Evolutionary conservation across 2,888 invertebrate genomes (phyloP), one percentile per base, ranked within the genome.

Genomic region (Drosophila rellima): DNA sequence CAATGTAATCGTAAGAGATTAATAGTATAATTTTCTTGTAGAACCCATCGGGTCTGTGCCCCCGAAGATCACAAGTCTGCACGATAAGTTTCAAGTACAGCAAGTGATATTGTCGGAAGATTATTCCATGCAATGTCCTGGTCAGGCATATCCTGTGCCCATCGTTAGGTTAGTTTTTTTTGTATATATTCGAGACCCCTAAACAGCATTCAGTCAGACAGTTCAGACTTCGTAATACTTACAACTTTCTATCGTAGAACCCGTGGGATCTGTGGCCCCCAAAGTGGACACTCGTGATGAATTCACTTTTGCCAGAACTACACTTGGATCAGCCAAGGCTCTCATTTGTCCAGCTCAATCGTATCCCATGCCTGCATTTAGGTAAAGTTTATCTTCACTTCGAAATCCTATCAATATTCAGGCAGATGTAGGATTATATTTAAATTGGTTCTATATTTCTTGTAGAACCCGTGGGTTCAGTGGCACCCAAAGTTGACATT

Each of bases 81-180:
- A 94, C 80, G 92, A 92, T 35, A 90, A 92, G 64, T 90, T 89
- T 70, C 92, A 92, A 86, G 84, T 90, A 11, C 57, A 91, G 90
- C 94, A 95, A 82, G 83, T 81, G 70, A 92, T 92, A 76, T 81
- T 93, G 82, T 92, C 92, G 59, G 91, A 92, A 78, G 94, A 93
- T 90, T 93, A 95, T 84, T 94, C 95, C 37, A 93, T 96, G 88
- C 93, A 95, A 85, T 96, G 96, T 92, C 96, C 96, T 66, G 95
- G 96, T 11, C 96, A 96, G 92, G 95, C 95, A 39, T 96, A 94
- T 93, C 96, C 96, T 56, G 95, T 95, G 82, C 96, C 96, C 85
- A 92, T 94, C 77, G 95, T 95, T 94, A 95, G 95, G 95, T 91
- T 71, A 65, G 78, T 81, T 50, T 3, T 1, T 0, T 1, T 6